A percentile compares a stretch with the other conserved stretches of the same genome.
phyloP scores from a whole-genome alignment of 2,797 vertebrate species.

The Helarctos malayanus region DNA sequence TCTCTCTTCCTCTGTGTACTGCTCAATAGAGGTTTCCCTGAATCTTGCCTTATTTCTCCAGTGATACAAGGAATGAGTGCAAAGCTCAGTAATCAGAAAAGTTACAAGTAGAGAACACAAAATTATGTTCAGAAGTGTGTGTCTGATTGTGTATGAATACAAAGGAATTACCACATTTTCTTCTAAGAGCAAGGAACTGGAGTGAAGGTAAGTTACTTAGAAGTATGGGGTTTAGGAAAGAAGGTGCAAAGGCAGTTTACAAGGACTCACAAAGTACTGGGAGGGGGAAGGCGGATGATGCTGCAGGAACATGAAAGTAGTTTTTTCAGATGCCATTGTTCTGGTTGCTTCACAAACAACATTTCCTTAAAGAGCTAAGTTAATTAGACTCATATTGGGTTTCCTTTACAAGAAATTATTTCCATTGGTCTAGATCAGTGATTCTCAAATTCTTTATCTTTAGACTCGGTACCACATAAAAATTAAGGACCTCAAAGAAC shows the following conservation, averaged over 20 bases:
- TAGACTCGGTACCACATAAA: not conserved
- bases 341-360: not conserved
- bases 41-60: conserved; percentile 72
- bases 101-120: conserved; percentile 77
- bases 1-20: not conserved
- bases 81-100: conserved; percentile 82
- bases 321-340: not conserved
- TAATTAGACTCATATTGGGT: not conserved
- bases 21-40: not conserved
- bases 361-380: conserved; percentile 40
- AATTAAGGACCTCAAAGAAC: not conserved
- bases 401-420: not conserved
- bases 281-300: not conserved
- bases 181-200: conserved; percentile 85
- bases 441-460: not conserved
- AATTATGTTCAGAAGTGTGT: conserved; percentile 73
- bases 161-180: conserved; percentile 74
- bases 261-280: not conserved
- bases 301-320: not conserved
- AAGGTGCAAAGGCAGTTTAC: not conserved
- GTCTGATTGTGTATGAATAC: not conserved
- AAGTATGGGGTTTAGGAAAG: not conserved
- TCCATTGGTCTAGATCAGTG: not conserved
- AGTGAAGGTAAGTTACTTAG: conserved; percentile 63
- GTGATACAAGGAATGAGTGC: conserved; percentile 55